A percentile compares a stretch with the other conserved stretches of the same genome.
Evolutionary conservation across 2,888 invertebrate species (phyloP).

Genomic region (Strigamia crassipes): DNA sequence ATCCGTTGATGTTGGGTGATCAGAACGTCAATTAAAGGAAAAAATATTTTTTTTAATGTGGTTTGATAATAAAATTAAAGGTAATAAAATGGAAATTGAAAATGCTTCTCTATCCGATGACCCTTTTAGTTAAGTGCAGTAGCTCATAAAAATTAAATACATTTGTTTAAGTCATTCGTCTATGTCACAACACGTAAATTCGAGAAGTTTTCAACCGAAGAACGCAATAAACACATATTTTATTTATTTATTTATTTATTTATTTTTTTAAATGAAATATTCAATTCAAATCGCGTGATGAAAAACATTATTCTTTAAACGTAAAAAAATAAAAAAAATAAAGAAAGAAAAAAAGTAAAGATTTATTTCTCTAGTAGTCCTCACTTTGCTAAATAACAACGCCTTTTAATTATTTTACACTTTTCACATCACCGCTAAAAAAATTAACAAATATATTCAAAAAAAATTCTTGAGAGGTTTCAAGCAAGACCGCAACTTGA

Average conservation of each 20-base stretch:
- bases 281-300: background rate
- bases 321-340: background rate
- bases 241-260: background rate
- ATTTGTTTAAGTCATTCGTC: background rate
- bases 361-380: background rate
- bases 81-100: background rate
- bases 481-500: no score
- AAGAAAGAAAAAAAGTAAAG: background rate
- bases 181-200: background rate
- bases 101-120: background rate
- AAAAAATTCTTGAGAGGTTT: no score
- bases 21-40: background rate
- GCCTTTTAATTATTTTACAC: conserved; percentile 18
- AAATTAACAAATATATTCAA: background rate
- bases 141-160: background rate
- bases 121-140: background rate
- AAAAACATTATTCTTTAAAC: background rate
- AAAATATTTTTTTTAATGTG: background rate
- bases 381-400: conserved; percentile 13
- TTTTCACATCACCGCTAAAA: background rate
- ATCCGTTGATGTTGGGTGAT: background rate
- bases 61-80: conserved; percentile 1
- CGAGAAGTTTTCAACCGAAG: background rate
- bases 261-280: background rate
- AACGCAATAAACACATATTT: background rate